phyloP scores from a whole-genome alignment of 2,888 invertebrate species.

The Leucoptera coffeella region DNA sequence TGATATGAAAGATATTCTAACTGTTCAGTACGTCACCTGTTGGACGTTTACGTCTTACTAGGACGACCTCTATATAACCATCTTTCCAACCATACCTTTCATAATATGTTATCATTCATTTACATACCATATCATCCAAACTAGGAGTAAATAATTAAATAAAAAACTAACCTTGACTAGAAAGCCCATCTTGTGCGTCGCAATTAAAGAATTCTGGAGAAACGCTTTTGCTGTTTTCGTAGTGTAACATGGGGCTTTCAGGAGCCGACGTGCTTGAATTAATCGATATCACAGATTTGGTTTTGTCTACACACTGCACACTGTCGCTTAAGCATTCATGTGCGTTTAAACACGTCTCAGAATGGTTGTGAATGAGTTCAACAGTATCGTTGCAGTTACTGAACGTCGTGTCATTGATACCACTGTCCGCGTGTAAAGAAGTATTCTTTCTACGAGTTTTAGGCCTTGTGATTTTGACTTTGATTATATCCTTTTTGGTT shows the following conservation, averaged over 20 bases:
- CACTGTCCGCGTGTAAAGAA: conserved; percentile 18
- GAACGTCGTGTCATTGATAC: conserved; percentile 21
- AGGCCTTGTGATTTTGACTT: conserved; percentile 34
- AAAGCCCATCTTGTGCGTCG: conserved; percentile 18
- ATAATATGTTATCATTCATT: too few relatives aligned
- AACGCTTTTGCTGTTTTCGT: conserved; percentile 2
- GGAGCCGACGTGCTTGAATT: too few relatives aligned
- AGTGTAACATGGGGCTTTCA: too few relatives aligned
- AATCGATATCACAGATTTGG: conserved; percentile 18
- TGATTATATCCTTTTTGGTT: conserved; percentile 33
- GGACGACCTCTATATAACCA: too few relatives aligned
- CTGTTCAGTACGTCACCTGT: too few relatives aligned
- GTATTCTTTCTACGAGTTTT: conserved; percentile 5
- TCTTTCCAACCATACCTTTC: too few relatives aligned
- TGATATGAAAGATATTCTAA: too few relatives aligned
- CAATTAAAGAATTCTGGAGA: conserved; percentile 13
- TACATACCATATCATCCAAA: too few relatives aligned
- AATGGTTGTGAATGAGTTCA: conserved; percentile 38
- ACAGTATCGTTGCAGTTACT: conserved; percentile 16
- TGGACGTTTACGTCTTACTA: too few relatives aligned
- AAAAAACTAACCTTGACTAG: too few relatives aligned
- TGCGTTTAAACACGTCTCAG: conserved; percentile 30
- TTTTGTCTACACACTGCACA: conserved; percentile 19
- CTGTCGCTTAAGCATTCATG: conserved; percentile 27
- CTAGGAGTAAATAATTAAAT: too few relatives aligned